Evolutionary conservation across 1,140 invertebrate genomes (phyloP), one percentile per base, ranked within the genome.

Genomic region (Telenomus remus): DNA sequence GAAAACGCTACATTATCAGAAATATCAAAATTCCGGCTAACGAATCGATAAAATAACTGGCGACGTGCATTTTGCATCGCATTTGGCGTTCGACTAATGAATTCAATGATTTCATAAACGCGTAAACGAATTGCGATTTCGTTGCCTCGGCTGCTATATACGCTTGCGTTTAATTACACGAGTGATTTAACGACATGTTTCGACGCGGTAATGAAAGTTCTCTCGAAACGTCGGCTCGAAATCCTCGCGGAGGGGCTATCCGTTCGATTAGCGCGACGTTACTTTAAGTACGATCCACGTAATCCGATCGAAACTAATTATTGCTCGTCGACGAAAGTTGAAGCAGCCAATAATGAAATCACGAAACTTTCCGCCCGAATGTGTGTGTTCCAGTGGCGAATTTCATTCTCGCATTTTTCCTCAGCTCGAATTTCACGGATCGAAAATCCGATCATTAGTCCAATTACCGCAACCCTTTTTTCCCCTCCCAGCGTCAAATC

Each of bases 261-360:
- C 14, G 71, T 69, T 75, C 72, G 72, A 75, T 69, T 69, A 69
- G 64, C 64, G 63, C 53, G 43, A 27, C 47, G 72, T 75, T 64
- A 69, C 64, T 47, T 68, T 75, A 69, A 69, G 72, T 75, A 64
- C 59, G 53, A 75, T 55, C 69, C 59, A 19, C 64, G 51, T 75
- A 75, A 75, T 75, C 72, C 72, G 51, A 69, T 69, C 64, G 54
- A 69, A 76, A 76, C 59, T 76, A 76, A 76, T 76, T 64, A 65
- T 65, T 76, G 64, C 43, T 65, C 44, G 49, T 16, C 27, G 14
- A 27, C 19, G 19, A 27, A 69, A 70, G 65, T 65, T 70, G 44
- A 64, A 59, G 72, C 37, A 59, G 60, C 68, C 59, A 70, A 76
- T 76, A 76, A 70, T 70, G 72, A 69, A 76, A 64, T 76, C 54